Evolutionary conservation across 2,113 vertebrate species (phyloP).

Genomic region (Nyctereutes procyonoides): DNA sequence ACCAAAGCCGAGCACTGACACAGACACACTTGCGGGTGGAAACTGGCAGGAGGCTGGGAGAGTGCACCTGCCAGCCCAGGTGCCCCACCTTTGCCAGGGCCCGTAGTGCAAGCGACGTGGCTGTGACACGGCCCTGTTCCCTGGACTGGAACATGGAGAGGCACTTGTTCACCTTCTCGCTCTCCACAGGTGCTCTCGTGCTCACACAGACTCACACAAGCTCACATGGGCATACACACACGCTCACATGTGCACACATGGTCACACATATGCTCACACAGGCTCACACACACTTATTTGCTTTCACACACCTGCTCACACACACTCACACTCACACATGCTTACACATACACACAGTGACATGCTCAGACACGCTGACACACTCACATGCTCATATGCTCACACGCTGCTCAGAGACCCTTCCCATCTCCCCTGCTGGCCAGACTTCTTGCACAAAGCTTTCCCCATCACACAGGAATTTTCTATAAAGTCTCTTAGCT

Average conservation of each 20-base stretch:
- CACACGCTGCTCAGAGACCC: neutral
- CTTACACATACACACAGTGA: too few relatives aligned
- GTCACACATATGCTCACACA: too few relatives aligned
- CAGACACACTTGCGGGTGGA: neutral
- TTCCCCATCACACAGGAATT: neutral
- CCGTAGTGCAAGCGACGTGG: rapidly evolving
- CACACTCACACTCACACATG: too few relatives aligned
- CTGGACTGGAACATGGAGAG: rapidly evolving
- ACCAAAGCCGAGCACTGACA: neutral
- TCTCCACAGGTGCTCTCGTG: rapidly evolving
- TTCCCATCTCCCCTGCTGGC: neutral
- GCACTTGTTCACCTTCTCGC: neutral
- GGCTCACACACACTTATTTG: too few relatives aligned
- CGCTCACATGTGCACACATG: too few relatives aligned
- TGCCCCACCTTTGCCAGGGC: neutral
- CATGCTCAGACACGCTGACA: too few relatives aligned
- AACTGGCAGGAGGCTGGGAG: neutral
- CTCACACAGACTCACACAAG: too few relatives aligned
- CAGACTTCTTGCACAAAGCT: neutral
- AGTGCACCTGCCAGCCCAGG: too few relatives aligned
- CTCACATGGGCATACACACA: too few relatives aligned
- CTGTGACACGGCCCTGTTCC: neutral
- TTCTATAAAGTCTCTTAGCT: neutral
- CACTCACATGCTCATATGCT: neutral
- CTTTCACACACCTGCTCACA: too few relatives aligned